Base-by-base conservation (phyloP, 2,797 vertebrate genomes). In the Ammospiza maritima region DNA sequence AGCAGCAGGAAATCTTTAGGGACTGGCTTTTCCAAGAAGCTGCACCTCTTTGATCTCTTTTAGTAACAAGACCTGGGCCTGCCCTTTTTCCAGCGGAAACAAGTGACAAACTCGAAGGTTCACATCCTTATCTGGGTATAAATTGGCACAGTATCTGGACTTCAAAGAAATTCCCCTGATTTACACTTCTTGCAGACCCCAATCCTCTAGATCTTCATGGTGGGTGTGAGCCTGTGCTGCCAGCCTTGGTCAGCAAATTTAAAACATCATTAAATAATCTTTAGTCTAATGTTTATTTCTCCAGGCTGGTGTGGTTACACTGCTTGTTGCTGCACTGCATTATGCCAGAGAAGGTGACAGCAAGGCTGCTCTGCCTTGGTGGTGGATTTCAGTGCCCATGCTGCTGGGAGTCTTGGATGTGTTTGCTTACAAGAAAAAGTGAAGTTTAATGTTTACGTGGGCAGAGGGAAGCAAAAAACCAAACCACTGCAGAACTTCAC, bases 1-100 rank as follows among this genome's bases (percentile, higher is more conserved):
- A 94, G 70, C 76, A 86, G 88, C 87, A 95, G 91, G 93, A 96
- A 95, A 78, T 88, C 93, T 94, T 72, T 36, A 67, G 79, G 74
- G 79, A 66, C 32, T 57, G 76, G 21, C 18, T 94, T 78, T 96
- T 92, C 88, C 94, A 92, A 96, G 87, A 93, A 88, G 60, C 34
- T 75, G 32, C 27, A 70, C 9, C 29, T 48, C 94, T 97, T 94
- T 96, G 89, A 92, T 94, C 54, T 81, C 70, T 93, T 95, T 81
- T 71, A 42, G 82, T 48, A 84, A 53, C 87, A 84, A 84, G 93
- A 93, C 73, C 70, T 81, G 65, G 14, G 47, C 32, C 57, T 89
- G 66, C 25, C 44, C 66, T 62, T 84, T 18, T n/a, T 78, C 54
- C 58, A 65, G 36, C 11, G 5, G 17, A 89, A 83, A 44, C 57